A percentile compares a stretch with the other conserved stretches of the same genome.
Evolutionary conservation across 2,888 invertebrate genomes (phyloP).

Genomic region (Volucella bombylans): DNA sequence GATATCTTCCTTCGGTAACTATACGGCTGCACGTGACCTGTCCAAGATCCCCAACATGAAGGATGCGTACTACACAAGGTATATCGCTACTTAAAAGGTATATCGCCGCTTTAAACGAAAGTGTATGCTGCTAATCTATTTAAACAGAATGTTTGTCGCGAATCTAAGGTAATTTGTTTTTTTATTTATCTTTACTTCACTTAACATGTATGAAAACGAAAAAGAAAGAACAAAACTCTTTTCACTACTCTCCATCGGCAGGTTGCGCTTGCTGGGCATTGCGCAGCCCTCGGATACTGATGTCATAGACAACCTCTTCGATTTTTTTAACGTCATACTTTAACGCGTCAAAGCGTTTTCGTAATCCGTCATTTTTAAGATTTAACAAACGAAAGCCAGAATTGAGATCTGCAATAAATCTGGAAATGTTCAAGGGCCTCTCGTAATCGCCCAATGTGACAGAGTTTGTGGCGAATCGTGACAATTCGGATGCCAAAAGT

Average conservation of each 20-base stretch:
- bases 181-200: slow-evolving; percentile 7
- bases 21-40: too few relatives aligned
- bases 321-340: slow-evolving; percentile 97
- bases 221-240: neutral
- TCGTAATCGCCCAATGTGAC: slow-evolving; percentile 92
- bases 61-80: too few relatives aligned
- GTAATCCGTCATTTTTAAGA: slow-evolving; percentile 93
- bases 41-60: too few relatives aligned
- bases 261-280: slow-evolving; percentile 47
- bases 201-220: slow-evolving; percentile 24
- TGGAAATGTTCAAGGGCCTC: slow-evolving; percentile 91
- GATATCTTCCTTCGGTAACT: too few relatives aligned
- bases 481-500: slow-evolving; percentile 91
- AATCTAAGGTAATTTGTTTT: slow-evolving; percentile 25
- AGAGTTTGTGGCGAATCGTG: slow-evolving; percentile 91
- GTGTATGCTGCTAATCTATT: neutral
- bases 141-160: neutral
- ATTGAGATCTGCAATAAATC: slow-evolving; percentile 93
- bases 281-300: slow-evolving; percentile 90
- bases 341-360: slow-evolving; percentile 93
- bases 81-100: too few relatives aligned
- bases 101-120: too few relatives aligned
- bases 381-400: slow-evolving; percentile 94
- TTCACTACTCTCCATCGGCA: slow-evolving; percentile 22
- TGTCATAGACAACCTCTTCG: slow-evolving; percentile 93